Base-by-base conservation (phyloP, 2,888 invertebrate species). In the Pyralis farinalis region DNA sequence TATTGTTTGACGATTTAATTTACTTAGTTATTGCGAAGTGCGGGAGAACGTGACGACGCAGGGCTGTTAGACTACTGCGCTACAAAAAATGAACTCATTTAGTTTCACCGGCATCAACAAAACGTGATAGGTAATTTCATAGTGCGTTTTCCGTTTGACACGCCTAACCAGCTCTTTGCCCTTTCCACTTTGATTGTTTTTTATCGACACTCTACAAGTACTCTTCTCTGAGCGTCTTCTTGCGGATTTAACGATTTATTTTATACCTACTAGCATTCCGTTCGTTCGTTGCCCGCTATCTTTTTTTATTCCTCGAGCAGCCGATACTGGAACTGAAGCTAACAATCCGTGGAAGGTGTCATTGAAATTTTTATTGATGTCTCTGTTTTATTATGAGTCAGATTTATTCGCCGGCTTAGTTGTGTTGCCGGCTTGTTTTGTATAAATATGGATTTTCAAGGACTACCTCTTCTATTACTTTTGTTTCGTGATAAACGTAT, bases 91-190 rank as follows among this genome's bases (percentile, higher is more conserved):
- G 75, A 58, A 76, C 82, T 81, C 79, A 79, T 81, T 86, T 83
- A 78, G 70, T 73, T 73, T 68, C 73, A 72, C 63, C 72, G 74
- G 71, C 72, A 71, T 67, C 73, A 73, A 76, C 72, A 77, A 78
- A 83, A 74, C 85, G 85, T 85, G 87, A 83, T 78, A 83, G 68
- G 70, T 79, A 87, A 87, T 87, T 87, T 87, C 85, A 86, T 84
- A 84, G 66, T 77, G 74, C 70, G 78, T 85, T 87, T 84, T 79
- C 71, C 67, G 64, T 81, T 82, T 74, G 75, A 76, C 74, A 83
- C 80, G 80, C 73, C 67, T 63, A 52, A 63, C 64, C 58, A 65
- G 73, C 74, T 76, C 73, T 78, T 81, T 80, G 79, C 83, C 86
- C 80, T 84, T 77, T 77, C 70, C 68, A 75, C 70, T 74, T 69